Evolutionary conservation across 2,797 vertebrate species (phyloP), one percentile per base, ranked within the genome.

Genomic region (Anomalospiza imberbis): DNA sequence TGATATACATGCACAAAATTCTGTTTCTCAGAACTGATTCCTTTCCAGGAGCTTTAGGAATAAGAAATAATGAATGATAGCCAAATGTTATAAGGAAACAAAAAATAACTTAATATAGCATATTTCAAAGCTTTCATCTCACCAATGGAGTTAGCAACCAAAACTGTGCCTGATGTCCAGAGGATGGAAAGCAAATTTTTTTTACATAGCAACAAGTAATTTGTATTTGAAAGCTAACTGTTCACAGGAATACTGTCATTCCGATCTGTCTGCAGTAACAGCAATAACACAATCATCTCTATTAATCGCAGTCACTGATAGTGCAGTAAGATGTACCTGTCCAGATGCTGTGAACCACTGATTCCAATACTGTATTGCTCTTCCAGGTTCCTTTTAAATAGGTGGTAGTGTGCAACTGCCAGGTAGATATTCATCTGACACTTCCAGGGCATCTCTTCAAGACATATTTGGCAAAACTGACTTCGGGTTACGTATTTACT

Each of bases 391-490:
- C 97, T 97, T 88, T 97, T 97, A 95, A 99, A 95, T 50, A 98
- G 81, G 50, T 90, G 94, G 77, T 99, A 97, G 93, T 99, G 98
- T 75, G 98, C 97, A 60, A 87, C 83, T 75, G 98, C 99, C 95
- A 99, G 50, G 60, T 89, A 97, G 80, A 98, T 96, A 95, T 99
- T 99, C 85, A 99, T 96, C 80, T 98, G 98, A 85, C 98, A 97
- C 88, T 92, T 98, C 99, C 99, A 99, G 67, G 98, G 98, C 90
- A 98, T 97, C 94, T 99, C 98, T 85, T 98, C 98, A 74, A 96
- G 96, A 92, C 92, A 98, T 28, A 97, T 17, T 48, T 96, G 97
- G 84, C 98, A 98, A 70, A 98, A 97, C 36, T 92, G 96, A 89
- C 96, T 97, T 85, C 58, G 97, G 81, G 95, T 98, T 79, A 97